These are phyloP conservation scores for Merodon equestris DNA, from an alignment of 2,888 invertebrate species.

Conservation along the genomic window DNA sequence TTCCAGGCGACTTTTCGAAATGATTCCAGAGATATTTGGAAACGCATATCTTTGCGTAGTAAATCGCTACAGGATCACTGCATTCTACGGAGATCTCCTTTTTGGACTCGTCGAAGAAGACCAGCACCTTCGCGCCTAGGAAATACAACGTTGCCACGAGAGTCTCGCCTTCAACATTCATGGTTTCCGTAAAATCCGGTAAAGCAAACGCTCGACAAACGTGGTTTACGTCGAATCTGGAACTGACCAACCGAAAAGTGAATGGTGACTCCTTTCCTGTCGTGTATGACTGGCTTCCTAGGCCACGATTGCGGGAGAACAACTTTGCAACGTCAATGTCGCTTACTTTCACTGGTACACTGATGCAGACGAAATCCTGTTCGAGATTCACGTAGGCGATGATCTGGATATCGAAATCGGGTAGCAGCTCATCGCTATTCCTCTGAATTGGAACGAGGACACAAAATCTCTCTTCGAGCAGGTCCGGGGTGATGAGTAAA, in stretches of 20 bases:
- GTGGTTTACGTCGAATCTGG: slow-evolving; percentile 8
- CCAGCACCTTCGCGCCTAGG: slow-evolving; percentile 28
- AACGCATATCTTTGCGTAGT: slow-evolving; percentile 47
- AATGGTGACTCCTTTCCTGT: neutral
- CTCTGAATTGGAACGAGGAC: slow-evolving; percentile 69
- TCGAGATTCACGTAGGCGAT: slow-evolving; percentile 58
- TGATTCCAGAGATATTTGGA: slow-evolving; percentile 37
- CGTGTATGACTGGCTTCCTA: neutral
- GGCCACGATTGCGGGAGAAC: slow-evolving; percentile 40
- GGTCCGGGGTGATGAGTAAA: slow-evolving; percentile 70
- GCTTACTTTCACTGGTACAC: slow-evolving; percentile 43
- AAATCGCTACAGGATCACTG: slow-evolving; percentile 41
- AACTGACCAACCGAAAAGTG: neutral
- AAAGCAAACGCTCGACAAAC: slow-evolving; percentile 28
- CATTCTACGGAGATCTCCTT: slow-evolving; percentile 18
- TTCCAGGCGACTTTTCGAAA: slow-evolving; percentile 6
- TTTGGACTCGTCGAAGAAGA: slow-evolving; percentile 22
- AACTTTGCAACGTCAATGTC: slow-evolving; percentile 21
- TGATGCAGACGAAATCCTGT: slow-evolving; percentile 61
- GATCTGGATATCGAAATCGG: slow-evolving; percentile 70
- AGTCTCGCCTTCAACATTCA: slow-evolving; percentile 6
- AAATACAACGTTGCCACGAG: slow-evolving; percentile 23
- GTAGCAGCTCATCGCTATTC: slow-evolving; percentile 62
- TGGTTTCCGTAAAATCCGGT: too few species aligned
- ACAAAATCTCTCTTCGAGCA: slow-evolving; percentile 70